Percentiles rank a stretch among this genome's conserved stretches.
These are phyloP conservation scores for Drosophila pallidifrons DNA, from an alignment of 1,140 invertebrate genomes.

Conservation along the genomic window DNA sequence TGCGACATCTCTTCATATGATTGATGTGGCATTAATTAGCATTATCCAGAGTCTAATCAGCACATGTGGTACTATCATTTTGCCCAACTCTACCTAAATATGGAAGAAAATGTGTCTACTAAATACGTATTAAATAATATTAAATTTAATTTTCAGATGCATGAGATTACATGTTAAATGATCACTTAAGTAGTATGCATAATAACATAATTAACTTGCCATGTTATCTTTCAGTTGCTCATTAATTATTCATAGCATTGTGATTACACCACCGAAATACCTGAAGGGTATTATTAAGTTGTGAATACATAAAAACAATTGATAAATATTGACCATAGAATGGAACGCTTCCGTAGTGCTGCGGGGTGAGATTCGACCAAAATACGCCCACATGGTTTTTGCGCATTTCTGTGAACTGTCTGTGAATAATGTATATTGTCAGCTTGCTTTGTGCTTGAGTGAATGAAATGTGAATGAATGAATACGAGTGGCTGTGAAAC, in stretches of 20 bases:
- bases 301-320: not conserved
- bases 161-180: not conserved
- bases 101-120: not conserved
- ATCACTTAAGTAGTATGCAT: not conserved
- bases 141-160: not conserved
- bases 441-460: not conserved
- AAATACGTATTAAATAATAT: not conserved
- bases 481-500: not conserved
- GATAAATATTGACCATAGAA: not conserved
- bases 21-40: slow-evolving; percentile 60
- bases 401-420: slow-evolving; percentile 1
- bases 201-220: slow-evolving; percentile 9
- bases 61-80: not conserved
- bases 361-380: too few relatives aligned
- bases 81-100: not conserved
- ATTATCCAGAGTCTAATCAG: slow-evolving; percentile 21
- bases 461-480: slow-evolving; percentile 2
- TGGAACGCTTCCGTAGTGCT: not conserved
- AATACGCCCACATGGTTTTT: not conserved
- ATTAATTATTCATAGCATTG: slow-evolving; percentile 12
- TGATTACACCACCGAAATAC: not conserved
- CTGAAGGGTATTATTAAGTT: not conserved
- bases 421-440: slow-evolving; percentile 4
- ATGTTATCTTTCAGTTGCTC: slow-evolving; percentile 15
- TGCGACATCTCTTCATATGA: slow-evolving; percentile 28